These are phyloP conservation scores for Mareca penelope DNA, from an alignment of 2,797 vertebrate species.

Conservation along the genomic window DNA sequence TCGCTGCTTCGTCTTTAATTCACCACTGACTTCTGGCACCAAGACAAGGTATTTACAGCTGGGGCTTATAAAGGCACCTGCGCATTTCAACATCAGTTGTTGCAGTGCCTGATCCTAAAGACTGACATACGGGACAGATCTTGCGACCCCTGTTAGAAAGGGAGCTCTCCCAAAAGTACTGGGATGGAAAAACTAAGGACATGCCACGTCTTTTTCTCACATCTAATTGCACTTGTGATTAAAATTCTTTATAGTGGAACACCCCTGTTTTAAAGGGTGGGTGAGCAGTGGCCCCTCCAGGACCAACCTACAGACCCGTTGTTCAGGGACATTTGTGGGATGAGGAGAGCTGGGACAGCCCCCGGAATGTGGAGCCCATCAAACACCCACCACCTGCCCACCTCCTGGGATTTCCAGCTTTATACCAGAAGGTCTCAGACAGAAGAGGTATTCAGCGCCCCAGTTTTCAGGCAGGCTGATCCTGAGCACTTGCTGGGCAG, in stretches of 20 bases:
- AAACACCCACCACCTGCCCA: neutral
- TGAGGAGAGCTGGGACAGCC: neutral
- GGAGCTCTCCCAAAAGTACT: neutral
- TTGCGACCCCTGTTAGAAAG: neutral
- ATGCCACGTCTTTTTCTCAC: neutral
- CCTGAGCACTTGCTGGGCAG: neutral
- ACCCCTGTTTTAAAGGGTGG: neutral
- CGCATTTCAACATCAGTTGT: neutral
- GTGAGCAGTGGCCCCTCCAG: neutral
- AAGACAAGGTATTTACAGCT: neutral
- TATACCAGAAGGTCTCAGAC: neutral
- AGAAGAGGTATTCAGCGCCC: neutral
- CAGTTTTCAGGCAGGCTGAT: neutral
- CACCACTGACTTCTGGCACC: neutral
- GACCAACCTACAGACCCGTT: neutral
- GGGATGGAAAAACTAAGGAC: neutral
- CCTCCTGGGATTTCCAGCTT: neutral
- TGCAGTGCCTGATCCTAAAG: neutral
- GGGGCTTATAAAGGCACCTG: neutral
- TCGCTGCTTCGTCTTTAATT: accelerated
- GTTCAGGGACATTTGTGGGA: neutral
- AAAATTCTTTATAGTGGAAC: neutral
- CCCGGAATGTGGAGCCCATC: neutral
- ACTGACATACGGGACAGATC: neutral
- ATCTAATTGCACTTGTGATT: neutral